Evolutionary conservation across 1,140 invertebrate genomes (phyloP), one percentile per base, ranked within the genome.

Genomic region (Neuroterus valhalla): DNA sequence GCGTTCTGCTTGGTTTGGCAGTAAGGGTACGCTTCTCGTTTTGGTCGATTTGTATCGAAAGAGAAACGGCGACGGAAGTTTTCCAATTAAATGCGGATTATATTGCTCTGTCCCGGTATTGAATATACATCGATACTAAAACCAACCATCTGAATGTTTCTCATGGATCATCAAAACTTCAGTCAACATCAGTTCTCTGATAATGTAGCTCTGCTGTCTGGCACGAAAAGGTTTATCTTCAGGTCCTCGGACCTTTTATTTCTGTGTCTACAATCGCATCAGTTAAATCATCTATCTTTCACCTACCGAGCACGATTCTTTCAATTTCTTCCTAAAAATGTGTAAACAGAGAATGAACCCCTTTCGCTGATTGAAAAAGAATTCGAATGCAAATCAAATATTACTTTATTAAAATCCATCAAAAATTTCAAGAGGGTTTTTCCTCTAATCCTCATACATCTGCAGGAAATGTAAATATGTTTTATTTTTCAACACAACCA

Each of bases 61-160:
- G 80, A 71, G 77, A 81, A 31, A 81, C 77, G 76, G 76, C 75
- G 74, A 74, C 77, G 80, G 82, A 89, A 89, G 87, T 89, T 89
- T 89, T 89, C 87, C 87, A 89, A 89, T 89, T 89, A 89, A 89
- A 89, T 81, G 81, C 84, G 87, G 87, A 89, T 89, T 89, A 89
- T 88, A 84, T 87, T 87, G 87, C 86, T 87, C 87, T 88, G 87
- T 88, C 85, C 86, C 83, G 82, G 84, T 87, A 89, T 88, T 88
- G 87, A 89, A 89, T 88, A 89, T 88, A 89, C 82, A 87, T 87
- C 86, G 87, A 89, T 87, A 84, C 79, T 76, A 73, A 73, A 75
- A 78, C 78, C 23, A 26, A 67, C 44, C 79, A 76, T 75, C 79
- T 75, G 80, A 81, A 81, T 81, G 78, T 81, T 81, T 79, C 78